Evolutionary conservation across 2,797 vertebrate genomes (phyloP), one percentile per base, ranked within the genome.

Genomic region (Botia almorhae): DNA sequence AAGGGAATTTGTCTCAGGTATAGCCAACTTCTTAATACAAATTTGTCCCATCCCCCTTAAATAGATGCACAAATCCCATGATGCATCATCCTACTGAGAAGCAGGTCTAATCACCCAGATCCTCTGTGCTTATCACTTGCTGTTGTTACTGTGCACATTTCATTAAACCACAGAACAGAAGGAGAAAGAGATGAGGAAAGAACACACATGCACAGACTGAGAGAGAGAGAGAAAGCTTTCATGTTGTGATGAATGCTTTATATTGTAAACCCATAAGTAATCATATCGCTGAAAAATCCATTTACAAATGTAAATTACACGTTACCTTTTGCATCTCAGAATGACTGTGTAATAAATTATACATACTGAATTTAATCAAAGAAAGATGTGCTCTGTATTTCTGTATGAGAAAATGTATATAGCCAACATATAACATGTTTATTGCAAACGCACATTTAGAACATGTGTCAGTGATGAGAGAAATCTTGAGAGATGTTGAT

Each of bases 221-320:
- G 55, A 53, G 68, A 53, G 12, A 7, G 5, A 64, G 11, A 11
- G 33, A 33, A 5, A 68, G 65, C 23, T 19, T 46, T 48, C 26
- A 64, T 14, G 58, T 48, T 14, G 7, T 58, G 50, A 69, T 69
- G 53, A 69, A 77, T 77, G 17, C 64, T 29, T 17, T 53, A 48
- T 60, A 48, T 33, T 58, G 65, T 60, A 48, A 69, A 76, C 19
- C 33, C 64, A 67, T 68, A 55, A 67, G 50, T 76, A 76, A 77
- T 58, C 64, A 26, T 26, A 68, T 76, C 36, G 43, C 74, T 33
- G 75, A 39, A 69, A 60, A 58, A 77, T 23, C 53, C 65, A 77
- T 69, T 77, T 77, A 77, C 65, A 68, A 69, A 69, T 77, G 64
- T 77, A 69, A 69, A 78, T 78, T 23, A 55, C 50, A 69, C 53